Base-by-base conservation (phyloP, 1,140 invertebrate genomes). In the Teleogryllus occipitalis region DNA sequence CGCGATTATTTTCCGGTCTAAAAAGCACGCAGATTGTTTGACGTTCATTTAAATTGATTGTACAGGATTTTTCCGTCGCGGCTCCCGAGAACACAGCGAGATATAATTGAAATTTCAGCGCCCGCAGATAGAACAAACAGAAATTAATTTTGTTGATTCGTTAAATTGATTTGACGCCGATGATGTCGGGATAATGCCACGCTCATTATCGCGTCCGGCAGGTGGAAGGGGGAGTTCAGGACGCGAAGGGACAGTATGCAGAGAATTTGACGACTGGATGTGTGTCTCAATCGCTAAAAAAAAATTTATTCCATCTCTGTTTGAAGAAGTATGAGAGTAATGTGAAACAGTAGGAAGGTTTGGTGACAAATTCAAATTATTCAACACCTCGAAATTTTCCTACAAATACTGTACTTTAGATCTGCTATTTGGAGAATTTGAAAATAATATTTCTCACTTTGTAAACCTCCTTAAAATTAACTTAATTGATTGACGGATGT, bases 1-100 rank as follows among this genome's bases (percentile, higher is more conserved):
- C 79, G 48, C 22, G 79, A 80, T 80, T 77, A 80, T 77, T 80
- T 80, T 80, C 75, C 76, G 79, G 79, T 80, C 79, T 80, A 74
- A 76, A 77, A 76, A 80, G 78, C 79, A 75, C 75, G 75, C 79
- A 77, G 48, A 76, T 76, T 80, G 75, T 76, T 80, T 80, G 79
- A 77, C 72, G 79, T 77, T 72, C 79, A 80, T 76, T 65, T 80
- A 80, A 80, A 80, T 77, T 80, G 76, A 80, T 77, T 80, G 79
- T 74, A 74, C 18, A 47, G 73, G 65, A 15, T 79, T 79, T 79
- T 79, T 74, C 74, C 47, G 22, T 39, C 46, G 21, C 65, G 47
- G 18, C 18, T 22, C 65, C 46, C n/a, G 78, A 46, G 47, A 54
- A 77, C 76, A 77, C 76, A 47, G 48, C 14, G n/a, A 47, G n/a